These are phyloP conservation scores for Deroplatys truncata DNA, from an alignment of 2,888 invertebrate species.

Conservation along the genomic window DNA sequence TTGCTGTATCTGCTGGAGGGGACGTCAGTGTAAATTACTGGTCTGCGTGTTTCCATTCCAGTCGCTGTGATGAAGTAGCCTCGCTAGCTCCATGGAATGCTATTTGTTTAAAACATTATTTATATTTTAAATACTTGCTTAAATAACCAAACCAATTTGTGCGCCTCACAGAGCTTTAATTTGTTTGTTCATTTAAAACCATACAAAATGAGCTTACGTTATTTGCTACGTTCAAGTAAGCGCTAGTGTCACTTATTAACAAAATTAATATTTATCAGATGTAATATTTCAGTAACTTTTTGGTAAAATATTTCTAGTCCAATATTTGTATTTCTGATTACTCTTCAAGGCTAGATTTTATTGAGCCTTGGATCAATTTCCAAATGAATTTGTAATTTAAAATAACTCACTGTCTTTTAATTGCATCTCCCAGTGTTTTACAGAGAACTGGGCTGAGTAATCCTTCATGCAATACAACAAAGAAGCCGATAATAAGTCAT, in stretches of 20 bases:
- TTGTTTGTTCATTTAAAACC: neutral
- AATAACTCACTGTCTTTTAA: too few relatives aligned
- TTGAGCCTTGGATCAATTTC: too few relatives aligned
- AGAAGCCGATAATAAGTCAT: too few relatives aligned
- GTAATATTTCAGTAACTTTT: neutral
- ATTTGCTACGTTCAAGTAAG: neutral
- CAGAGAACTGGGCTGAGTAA: too few relatives aligned
- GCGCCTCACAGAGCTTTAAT: neutral
- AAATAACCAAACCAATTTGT: neutral
- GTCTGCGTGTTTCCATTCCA: neutral
- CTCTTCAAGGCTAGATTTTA: too few relatives aligned
- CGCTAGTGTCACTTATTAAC: neutral
- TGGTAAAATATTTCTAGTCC: neutral
- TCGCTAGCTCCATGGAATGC: neutral
- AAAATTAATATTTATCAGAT: neutral
- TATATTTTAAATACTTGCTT: neutral
- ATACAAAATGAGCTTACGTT: neutral
- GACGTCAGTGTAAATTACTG: neutral
- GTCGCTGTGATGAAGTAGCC: neutral
- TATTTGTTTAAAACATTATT: neutral
- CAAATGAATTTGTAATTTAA: too few relatives aligned
- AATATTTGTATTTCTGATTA: too few relatives aligned
- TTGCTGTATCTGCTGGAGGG: neutral
- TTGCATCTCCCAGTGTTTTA: too few relatives aligned
- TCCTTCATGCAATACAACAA: too few relatives aligned